phyloP scores from a whole-genome alignment of 2,797 vertebrate genomes.

The Bovichtus diacanthus region DNA sequence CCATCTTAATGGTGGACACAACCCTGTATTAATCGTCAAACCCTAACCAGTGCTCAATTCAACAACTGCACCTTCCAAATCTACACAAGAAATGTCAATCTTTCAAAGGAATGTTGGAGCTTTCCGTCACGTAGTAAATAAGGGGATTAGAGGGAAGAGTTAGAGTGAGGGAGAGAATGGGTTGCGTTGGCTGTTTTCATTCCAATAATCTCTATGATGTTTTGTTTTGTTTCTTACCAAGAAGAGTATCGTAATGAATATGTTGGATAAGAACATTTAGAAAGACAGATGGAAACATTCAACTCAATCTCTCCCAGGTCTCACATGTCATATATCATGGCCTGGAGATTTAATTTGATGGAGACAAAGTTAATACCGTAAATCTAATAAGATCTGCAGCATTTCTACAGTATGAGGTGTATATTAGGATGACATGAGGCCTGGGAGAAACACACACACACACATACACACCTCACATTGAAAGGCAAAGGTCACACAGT shows the following conservation, averaged over 20 bases:
- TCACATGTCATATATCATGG: not conserved
- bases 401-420: constrained; percentile 1
- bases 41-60: not conserved
- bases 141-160: constrained; percentile 29
- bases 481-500: constrained; percentile 42
- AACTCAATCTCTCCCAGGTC: not conserved
- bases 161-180: not conserved
- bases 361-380: not conserved
- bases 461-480: constrained; percentile 21
- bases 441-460: constrained; percentile 15
- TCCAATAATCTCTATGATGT: constrained; percentile 1
- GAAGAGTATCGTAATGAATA: not conserved
- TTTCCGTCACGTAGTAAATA: constrained; percentile 37
- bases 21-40: not conserved
- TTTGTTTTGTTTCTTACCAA: not conserved
- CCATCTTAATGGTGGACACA: not conserved
- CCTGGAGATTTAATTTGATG: constrained; percentile 20
- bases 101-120: constrained; percentile 26
- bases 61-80: constrained; percentile 5
- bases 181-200: not conserved
- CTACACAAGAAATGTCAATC: constrained; percentile 7
- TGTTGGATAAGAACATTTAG: not conserved
- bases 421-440: constrained; percentile 14
- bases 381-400: constrained; percentile 13
- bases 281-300: not conserved